Conservation (phyloP, 2,888 invertebrate species). For the Drosophila neoperkinsi region DNA sequence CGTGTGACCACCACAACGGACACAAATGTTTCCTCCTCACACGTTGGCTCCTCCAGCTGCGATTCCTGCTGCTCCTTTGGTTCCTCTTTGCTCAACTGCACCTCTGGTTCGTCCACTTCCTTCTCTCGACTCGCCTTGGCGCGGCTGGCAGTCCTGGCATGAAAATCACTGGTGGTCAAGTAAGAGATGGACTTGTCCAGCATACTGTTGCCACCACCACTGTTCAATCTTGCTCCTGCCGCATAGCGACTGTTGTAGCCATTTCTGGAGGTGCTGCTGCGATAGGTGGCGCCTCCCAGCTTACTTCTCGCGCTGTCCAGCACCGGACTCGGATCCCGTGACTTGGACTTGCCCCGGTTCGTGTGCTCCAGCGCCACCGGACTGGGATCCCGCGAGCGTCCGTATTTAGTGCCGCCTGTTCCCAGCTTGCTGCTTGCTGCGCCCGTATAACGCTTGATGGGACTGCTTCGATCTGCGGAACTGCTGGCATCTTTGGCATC, state of each 20-base stretch:
- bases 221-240: constrained; percentile 33
- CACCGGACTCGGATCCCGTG: constrained; percentile 87
- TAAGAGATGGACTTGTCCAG: constrained; percentile 83
- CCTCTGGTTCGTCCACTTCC: constrained; percentile 56
- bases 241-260: constrained; percentile 63
- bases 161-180: constrained; percentile 83
- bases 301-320: constrained; percentile 78
- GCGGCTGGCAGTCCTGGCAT: constrained; percentile 82
- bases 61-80: not conserved
- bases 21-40: constrained; percentile 82
- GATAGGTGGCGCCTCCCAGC: constrained; percentile 85
- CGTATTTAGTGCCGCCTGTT: constrained; percentile 68
- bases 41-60: constrained; percentile 32
- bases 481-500: constrained; percentile 65
- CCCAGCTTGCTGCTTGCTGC: constrained; percentile 61
- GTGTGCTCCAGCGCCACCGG: constrained; percentile 83
- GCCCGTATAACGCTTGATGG: constrained; percentile 76
- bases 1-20: constrained; percentile 89
- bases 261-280: constrained; percentile 59
- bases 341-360: constrained; percentile 83
- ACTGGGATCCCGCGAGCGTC: constrained; percentile 83
- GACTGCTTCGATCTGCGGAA: constrained; percentile 67
- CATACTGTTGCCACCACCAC: constrained; percentile 28
- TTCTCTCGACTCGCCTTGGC: constrained; percentile 83
- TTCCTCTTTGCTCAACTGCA: constrained; percentile 13